phyloP scores from a whole-genome alignment of 2,888 invertebrate species.

The Linyphia triangularis region DNA sequence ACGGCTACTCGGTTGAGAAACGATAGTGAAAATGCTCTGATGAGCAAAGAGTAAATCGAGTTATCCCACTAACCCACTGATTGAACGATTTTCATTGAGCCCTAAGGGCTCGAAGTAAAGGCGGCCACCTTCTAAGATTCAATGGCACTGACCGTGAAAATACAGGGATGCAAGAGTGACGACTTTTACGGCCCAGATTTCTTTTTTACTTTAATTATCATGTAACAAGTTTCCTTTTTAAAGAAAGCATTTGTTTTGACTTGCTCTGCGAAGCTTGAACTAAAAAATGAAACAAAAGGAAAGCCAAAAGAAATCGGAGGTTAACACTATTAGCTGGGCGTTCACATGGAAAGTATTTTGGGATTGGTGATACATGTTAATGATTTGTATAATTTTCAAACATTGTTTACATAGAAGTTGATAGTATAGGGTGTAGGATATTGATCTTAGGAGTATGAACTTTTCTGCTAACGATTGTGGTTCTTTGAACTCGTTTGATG shows the following conservation, averaged over 20 bases:
- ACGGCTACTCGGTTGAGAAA: not conserved
- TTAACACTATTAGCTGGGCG: too few relatives aligned
- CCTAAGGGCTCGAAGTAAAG: conserved; percentile 5
- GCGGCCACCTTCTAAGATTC: conserved; percentile 5
- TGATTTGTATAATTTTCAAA: too few relatives aligned
- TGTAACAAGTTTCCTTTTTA: conserved; percentile 16
- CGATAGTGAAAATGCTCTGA: not conserved
- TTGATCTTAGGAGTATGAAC: too few relatives aligned
- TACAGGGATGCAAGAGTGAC: not conserved
- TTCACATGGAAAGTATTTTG: too few relatives aligned
- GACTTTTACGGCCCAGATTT: conserved; percentile 52
- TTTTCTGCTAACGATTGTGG: too few relatives aligned
- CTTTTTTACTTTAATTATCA: not conserved
- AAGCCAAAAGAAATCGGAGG: not conserved
- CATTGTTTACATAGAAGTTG: too few relatives aligned
- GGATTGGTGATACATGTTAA: too few relatives aligned
- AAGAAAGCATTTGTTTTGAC: not conserved
- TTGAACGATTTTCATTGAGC: conserved; percentile 18
- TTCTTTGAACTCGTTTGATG: too few relatives aligned
- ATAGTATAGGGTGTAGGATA: too few relatives aligned
- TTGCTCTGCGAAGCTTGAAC: conserved; percentile 5
- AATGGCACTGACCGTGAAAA: conserved; percentile 61
- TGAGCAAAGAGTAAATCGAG: not conserved
- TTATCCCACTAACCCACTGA: conserved; percentile 63
- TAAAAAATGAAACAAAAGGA: not conserved